phyloP scores from a whole-genome alignment of 2,888 invertebrate genomes.

The Teleiodes luculella region DNA sequence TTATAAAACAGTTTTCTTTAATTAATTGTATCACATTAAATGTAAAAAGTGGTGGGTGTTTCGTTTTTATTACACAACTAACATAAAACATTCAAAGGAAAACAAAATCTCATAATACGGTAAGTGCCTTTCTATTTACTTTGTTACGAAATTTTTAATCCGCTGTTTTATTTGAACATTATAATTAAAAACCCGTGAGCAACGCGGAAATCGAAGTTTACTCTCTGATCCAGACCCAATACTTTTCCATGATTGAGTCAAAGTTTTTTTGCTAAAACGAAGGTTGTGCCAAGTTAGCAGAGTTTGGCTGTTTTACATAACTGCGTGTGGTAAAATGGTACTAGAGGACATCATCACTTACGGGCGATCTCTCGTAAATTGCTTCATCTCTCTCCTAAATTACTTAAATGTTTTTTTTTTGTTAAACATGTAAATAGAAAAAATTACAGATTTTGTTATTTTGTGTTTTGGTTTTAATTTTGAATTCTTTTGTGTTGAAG shows the following conservation, averaged over 20 bases:
- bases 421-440: too few species aligned
- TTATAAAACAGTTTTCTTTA: too few species aligned
- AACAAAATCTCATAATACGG: not conserved
- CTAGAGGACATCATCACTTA: not conserved
- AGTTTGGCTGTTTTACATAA: not conserved
- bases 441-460: too few species aligned
- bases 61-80: not conserved
- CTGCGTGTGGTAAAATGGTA: not conserved
- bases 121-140: slow-evolving; percentile 5
- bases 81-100: not conserved
- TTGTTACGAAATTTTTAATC: not conserved
- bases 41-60: too few species aligned
- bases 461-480: too few species aligned
- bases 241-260: not conserved
- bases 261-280: not conserved
- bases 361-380: too few species aligned
- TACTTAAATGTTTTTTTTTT: too few species aligned
- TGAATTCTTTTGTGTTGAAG: too few species aligned
- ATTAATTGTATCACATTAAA: too few species aligned
- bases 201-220: too few species aligned
- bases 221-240: not conserved
- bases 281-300: not conserved
- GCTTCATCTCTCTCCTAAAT: too few species aligned
- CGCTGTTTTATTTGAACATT: not conserved
- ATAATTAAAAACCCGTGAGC: too few species aligned